Base-by-base conservation (phyloP, 2,888 invertebrate genomes). In the Macroteleia sp. region DNA sequence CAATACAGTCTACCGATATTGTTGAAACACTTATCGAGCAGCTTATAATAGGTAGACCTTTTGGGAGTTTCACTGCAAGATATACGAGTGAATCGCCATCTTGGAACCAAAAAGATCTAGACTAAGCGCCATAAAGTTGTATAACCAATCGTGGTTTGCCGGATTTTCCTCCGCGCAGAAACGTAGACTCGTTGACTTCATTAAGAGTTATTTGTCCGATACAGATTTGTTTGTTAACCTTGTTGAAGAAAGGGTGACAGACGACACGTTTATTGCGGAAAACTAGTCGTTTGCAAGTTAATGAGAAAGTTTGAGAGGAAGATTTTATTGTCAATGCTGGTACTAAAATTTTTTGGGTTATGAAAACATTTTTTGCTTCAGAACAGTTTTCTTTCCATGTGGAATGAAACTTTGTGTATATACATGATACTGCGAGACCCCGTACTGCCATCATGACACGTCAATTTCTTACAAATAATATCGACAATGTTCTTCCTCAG, bases 71-170 rank as follows among this genome's bases (percentile, higher is more conserved):
- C 81, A 81, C 82, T 79, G 81, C 59, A 77, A 82, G 80, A 81
- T 82, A 83, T 81, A 82, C 81, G 80, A 81, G 39, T 10, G 54
- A 48, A 17, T 48, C 39, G 62, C 57, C 71, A 54, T 62, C 10
- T 59, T 54, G 50, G 19, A 46, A 74, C 44, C 66, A 62, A 64
- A 69, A 57, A 75, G 59, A 19, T 70, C 66, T 81, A 82, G 78
- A 73, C 87, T 82, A 85, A 87, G 87, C 81, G 86, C 84, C 87
- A 85, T 90, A 89, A 90, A 90, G 79, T 85, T 90, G 89, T 90
- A 90, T 81, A 80, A 85, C 84, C 84, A 83, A 85, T 87, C 87
- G 89, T 87, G 89, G 87, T 89, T 89, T 85, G 86, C 82, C 85
- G 82, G 82, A 85, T 85, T 86, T 88, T 84, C 87, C 86, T 83